These are phyloP conservation scores for Orchesella flavescens DNA, from an alignment of 2,888 invertebrate species.

Conservation along the genomic window DNA sequence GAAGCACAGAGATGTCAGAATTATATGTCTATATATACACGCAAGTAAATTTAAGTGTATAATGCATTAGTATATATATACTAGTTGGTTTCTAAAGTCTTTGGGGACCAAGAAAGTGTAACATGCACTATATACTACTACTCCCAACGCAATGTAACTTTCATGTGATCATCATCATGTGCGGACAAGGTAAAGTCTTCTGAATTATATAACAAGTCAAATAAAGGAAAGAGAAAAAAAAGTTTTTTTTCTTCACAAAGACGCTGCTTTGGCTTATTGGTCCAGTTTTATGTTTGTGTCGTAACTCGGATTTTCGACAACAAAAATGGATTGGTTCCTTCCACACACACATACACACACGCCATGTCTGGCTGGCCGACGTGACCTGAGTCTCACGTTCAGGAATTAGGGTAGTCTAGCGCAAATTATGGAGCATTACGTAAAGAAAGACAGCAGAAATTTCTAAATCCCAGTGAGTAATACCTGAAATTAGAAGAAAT, in stretches of 20 bases:
- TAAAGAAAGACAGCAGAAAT: too few species aligned
- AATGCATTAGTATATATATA: too few species aligned
- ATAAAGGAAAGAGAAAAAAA: slow-evolving; percentile 5
- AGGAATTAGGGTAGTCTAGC: slow-evolving; percentile 12
- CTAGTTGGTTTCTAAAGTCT: not conserved
- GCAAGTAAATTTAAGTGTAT: too few species aligned
- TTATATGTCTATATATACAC: too few species aligned
- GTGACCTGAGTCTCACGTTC: slow-evolving; percentile 21
- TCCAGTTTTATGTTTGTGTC: slow-evolving; percentile 23
- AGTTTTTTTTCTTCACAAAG: not conserved
- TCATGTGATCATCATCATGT: slow-evolving; percentile 38
- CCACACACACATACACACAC: too few species aligned
- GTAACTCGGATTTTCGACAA: slow-evolving; percentile 13
- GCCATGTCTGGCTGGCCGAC: not conserved
- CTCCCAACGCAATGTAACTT: not conserved
- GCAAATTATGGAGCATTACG: too few species aligned
- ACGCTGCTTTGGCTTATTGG: not conserved
- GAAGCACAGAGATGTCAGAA: too few species aligned
- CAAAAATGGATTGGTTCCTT: not conserved
- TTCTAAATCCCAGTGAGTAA: too few species aligned
- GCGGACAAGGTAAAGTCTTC: slow-evolving; percentile 32
- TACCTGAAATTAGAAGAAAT: too few species aligned
- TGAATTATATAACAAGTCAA: slow-evolving; percentile 37
- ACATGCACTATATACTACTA: too few species aligned
- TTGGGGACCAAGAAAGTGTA: not conserved